Percentiles rank a stretch among this genome's conserved stretches.
Evolutionary conservation across 2,113 vertebrate genomes (phyloP).

Genomic region (Indri indri): DNA sequence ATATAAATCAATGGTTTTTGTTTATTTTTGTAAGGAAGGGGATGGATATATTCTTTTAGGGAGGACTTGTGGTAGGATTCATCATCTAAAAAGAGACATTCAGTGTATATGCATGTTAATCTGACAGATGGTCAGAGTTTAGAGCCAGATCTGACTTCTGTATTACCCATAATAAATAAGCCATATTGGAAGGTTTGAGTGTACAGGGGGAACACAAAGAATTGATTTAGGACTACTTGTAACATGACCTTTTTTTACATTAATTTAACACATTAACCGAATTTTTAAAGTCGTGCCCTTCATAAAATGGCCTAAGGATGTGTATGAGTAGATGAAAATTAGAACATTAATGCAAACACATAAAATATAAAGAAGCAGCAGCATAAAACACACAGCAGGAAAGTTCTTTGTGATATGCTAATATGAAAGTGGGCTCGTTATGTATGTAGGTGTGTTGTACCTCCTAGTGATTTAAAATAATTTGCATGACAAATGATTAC

Average conservation of each 20-base stretch:
- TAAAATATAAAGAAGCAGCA: constrained; percentile 57
- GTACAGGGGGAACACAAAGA: constrained; percentile 23
- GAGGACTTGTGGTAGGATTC: not conserved
- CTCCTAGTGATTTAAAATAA: constrained; percentile 43
- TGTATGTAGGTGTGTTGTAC: not conserved
- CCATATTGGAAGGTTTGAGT: constrained; percentile 52
- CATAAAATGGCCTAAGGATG: constrained; percentile 69
- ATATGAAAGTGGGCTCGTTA: constrained; percentile 38
- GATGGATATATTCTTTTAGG: constrained; percentile 2
- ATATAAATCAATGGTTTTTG: not conserved
- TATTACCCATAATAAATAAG: constrained; percentile 59
- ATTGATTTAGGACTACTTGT: constrained; percentile 63
- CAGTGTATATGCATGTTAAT: not conserved
- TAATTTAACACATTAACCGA: constrained; percentile 62
- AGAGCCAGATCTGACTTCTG: constrained; percentile 28
- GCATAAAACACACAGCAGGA: constrained; percentile 61
- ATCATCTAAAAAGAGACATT: constrained; percentile 31
- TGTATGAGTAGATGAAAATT: constrained; percentile 72
- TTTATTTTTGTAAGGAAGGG: not conserved
- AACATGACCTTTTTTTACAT: constrained; percentile 61
- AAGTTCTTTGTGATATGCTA: constrained; percentile 41
- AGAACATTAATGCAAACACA: constrained; percentile 71
- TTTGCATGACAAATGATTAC: constrained; percentile 43
- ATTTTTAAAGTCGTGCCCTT: constrained; percentile 75
- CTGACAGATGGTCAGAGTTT: constrained; percentile 52